Evolutionary conservation across 2,888 invertebrate species (phyloP).

Genomic region (Imbricaverruca yamaguchii): DNA sequence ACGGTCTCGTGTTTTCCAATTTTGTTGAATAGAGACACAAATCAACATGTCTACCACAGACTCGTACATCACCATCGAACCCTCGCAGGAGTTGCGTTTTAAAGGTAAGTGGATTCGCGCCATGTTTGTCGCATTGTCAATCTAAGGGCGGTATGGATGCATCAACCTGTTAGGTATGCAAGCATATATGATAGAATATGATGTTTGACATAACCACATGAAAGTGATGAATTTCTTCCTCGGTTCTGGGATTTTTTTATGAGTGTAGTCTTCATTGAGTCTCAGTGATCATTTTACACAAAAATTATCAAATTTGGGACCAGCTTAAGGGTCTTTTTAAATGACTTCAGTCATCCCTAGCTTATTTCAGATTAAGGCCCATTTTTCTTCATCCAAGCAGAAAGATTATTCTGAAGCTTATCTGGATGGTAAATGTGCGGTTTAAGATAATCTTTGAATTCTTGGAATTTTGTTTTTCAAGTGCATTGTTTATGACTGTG

Average conservation of each 20-base stretch:
- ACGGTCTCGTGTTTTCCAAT: no score
- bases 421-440: no score
- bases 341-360: no score
- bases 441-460: no score
- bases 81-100: constrained; percentile 80
- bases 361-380: no score
- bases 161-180: not conserved
- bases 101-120: constrained; percentile 58
- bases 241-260: not conserved
- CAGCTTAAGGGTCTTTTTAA: no score
- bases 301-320: not conserved
- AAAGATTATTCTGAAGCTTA: no score
- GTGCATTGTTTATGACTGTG: no score
- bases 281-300: not conserved
- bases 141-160: not conserved
- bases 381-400: no score
- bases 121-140: not conserved
- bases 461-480: no score
- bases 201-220: not conserved
- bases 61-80: constrained; percentile 64
- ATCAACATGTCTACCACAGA: no score
- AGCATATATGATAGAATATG: not conserved
- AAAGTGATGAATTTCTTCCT: not conserved
- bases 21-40: no score
- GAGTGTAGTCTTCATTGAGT: not conserved